These are phyloP conservation scores for Psittacula echo DNA, from an alignment of 2,797 vertebrate genomes.

Conservation along the genomic window DNA sequence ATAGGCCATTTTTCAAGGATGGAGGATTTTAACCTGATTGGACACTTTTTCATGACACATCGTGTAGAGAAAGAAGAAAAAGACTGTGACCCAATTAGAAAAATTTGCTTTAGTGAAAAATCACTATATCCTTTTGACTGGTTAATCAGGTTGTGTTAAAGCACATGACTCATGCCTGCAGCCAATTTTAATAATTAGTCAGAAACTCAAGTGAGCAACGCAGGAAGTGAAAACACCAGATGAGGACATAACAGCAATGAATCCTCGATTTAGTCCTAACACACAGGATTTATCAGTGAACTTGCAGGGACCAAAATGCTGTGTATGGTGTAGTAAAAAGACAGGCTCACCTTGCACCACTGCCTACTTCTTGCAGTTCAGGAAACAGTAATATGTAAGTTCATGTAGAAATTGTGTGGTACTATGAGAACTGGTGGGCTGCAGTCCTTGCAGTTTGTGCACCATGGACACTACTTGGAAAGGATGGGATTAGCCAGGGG, in stretches of 20 bases:
- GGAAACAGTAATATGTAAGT: neutral
- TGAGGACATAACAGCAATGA: neutral
- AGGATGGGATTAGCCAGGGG: neutral
- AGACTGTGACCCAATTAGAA: neutral
- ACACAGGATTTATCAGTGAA: neutral
- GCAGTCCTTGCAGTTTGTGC: neutral
- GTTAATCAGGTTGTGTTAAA: slow-evolving; percentile 16
- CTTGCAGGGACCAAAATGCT: neutral
- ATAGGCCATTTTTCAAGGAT: neutral
- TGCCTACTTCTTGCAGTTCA: neutral
- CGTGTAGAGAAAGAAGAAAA: neutral
- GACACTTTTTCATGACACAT: neutral
- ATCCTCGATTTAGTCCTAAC: neutral
- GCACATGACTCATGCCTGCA: neutral
- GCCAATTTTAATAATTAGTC: slow-evolving; percentile 31
- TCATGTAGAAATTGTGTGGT: neutral
- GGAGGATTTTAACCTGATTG: neutral
- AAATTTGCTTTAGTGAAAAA: neutral
- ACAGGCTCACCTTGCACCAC: neutral
- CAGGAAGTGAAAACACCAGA: neutral
- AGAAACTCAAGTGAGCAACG: neutral
- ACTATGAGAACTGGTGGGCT: neutral
- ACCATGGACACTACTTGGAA: neutral
- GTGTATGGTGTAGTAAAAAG: neutral
- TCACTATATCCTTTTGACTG: neutral